Percentiles rank a stretch among this genome's conserved stretches.
Evolutionary conservation across 2,113 vertebrate species (phyloP).

Genomic region (Vidua macroura): DNA sequence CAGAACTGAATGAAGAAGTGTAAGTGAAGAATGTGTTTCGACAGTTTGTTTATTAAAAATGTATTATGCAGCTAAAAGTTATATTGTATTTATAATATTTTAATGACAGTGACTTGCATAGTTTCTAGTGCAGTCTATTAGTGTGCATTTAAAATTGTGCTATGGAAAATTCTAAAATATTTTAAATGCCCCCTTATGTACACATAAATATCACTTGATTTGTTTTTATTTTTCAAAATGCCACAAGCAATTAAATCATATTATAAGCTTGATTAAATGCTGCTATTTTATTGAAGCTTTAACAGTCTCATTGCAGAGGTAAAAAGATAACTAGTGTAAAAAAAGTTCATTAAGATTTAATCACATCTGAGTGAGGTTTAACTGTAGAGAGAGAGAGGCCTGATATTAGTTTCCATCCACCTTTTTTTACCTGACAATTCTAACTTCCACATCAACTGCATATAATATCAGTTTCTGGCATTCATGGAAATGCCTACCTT

Average conservation of each 20-base stretch:
- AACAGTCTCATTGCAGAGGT: constrained; percentile 53
- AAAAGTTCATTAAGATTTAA: constrained; percentile 37
- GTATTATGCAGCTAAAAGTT: constrained; percentile 55
- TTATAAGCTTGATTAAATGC: constrained; percentile 44
- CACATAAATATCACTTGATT: constrained; percentile 1
- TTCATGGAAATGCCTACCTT: background rate
- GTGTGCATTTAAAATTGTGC: background rate
- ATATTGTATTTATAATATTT: constrained; percentile 51
- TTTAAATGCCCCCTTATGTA: background rate
- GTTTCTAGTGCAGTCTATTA: constrained; percentile 8
- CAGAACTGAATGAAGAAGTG: constrained; percentile 49
- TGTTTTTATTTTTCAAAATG: constrained; percentile 31
- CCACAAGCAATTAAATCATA: constrained; percentile 16
- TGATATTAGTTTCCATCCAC: background rate
- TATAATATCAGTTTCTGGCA: background rate
- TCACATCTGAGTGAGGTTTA: constrained; percentile 18
- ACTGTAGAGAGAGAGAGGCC: background rate
- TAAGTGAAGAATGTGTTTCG: constrained; percentile 62
- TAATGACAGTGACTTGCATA: constrained; percentile 37
- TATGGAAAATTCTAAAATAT: constrained; percentile 18
- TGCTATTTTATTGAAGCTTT: constrained; percentile 56
- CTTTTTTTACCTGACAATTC: background rate
- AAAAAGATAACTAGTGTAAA: constrained; percentile 29
- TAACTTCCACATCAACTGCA: background rate
- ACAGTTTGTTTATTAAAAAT: constrained; percentile 69